Evolutionary conservation across 2,888 invertebrate species (phyloP).

Genomic region (Girardia tigrina): DNA sequence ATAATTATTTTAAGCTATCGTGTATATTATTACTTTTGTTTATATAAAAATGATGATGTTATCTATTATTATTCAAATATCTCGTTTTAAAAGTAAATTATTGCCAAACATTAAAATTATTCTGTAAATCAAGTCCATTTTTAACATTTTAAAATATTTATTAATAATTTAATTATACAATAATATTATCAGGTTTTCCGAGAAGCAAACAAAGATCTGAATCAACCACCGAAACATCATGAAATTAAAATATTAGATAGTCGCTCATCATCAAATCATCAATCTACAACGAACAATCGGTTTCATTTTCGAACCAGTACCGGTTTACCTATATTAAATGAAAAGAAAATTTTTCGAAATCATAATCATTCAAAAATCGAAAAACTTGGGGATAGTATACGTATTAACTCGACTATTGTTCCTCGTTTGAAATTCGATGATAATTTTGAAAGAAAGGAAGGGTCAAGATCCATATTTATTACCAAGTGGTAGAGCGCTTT

Average conservation of each 20-base stretch:
- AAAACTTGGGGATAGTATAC: background rate
- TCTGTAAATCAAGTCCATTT: too few relatives aligned
- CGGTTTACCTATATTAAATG: background rate
- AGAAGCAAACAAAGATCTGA: background rate
- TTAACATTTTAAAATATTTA: too few relatives aligned
- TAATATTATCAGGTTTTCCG: constrained; percentile 4
- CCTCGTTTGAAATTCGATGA: background rate
- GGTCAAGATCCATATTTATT: background rate
- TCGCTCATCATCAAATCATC: background rate
- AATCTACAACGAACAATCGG: background rate
- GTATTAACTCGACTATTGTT: background rate
- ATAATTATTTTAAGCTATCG: too few relatives aligned
- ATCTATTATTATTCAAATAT: too few relatives aligned
- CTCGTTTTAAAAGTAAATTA: too few relatives aligned
- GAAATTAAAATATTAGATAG: constrained; percentile 6
- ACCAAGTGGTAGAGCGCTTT: background rate
- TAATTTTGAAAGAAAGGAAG: background rate
- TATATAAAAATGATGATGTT: too few relatives aligned
- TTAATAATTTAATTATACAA: too few relatives aligned
- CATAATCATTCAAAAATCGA: background rate
- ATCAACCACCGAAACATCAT: background rate
- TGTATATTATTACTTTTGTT: too few relatives aligned
- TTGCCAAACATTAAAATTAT: too few relatives aligned
- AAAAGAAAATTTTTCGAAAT: background rate
- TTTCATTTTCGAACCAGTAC: constrained; percentile 2